These are phyloP conservation scores for Leptodactylus fallax DNA, from an alignment of 2,797 vertebrate genomes.

Conservation along the genomic window DNA sequence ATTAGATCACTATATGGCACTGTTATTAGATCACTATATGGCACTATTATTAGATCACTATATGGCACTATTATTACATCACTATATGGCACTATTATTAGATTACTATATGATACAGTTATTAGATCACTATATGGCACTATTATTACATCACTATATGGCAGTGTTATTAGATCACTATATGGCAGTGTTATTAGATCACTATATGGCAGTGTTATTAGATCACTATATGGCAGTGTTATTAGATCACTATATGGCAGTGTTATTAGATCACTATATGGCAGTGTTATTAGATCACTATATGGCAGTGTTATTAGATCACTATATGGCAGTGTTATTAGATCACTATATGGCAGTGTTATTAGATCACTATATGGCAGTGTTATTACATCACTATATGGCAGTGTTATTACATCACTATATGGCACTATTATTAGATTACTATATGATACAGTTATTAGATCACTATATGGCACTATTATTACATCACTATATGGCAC, in stretches of 20 bases:
- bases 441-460: background rate
- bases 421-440: background rate
- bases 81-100: background rate
- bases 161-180: background rate
- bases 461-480: background rate
- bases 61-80: too few species aligned
- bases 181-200: background rate
- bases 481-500: background rate
- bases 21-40: background rate
- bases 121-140: background rate
- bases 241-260: background rate
- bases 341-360: background rate
- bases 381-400: background rate
- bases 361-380: background rate
- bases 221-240: too few species aligned
- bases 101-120: background rate
- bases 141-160: background rate
- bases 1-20: background rate
- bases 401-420: background rate
- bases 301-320: too few species aligned
- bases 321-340: background rate
- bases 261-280: background rate
- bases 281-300: background rate
- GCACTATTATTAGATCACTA: background rate
- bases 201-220: background rate